Evolutionary conservation across 2,797 vertebrate species (phyloP), one percentile per base, ranked within the genome.

Genomic region (Sebastes minor): DNA sequence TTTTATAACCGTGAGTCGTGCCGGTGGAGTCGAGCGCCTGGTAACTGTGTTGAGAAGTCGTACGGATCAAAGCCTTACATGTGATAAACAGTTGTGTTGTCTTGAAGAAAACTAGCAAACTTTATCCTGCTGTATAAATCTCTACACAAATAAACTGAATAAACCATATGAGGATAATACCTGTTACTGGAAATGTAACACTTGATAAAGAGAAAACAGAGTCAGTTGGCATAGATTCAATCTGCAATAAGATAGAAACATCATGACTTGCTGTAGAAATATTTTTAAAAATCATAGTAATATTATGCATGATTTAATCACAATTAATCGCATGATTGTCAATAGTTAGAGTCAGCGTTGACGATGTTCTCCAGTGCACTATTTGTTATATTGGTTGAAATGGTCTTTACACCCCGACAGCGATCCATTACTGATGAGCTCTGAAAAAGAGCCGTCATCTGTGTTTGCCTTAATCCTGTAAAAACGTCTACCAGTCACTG

Each of bases 41-140:
- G 76, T 78, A 86, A 87, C 59, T 64, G 61, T 75, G 74, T 46
- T 73, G 85, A 81, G 71, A 71, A 84, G 77, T 80, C 70, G 18
- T 59, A 71, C 56, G 69, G 74, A 82, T 91, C 81, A 86, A 76
- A 89, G 67, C 76, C 71, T 84, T 33, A 55, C n/a, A 66, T 76
- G 27, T 65, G 71, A 83, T 60, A 60, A 64, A 59, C 35, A 33
- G 71, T 83, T 80, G 68, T 77, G 73, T 74, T 80, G 55, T 78
- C 62, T 71, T 42, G 33, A 76, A 70, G 64, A 42, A 81, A 82
- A 81, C 14, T 11, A 49, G 30, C 13, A 63, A 73, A 69, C 64
- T 27, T 53, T 33, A 64, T 75, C 33, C 20, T 23, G 9, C 60
- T 18, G 9, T 22, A 30, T 69, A 32, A 75, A 74, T 84, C 8